Base-by-base conservation (phyloP, 2,888 invertebrate genomes). In the Dasypogon diadema region DNA sequence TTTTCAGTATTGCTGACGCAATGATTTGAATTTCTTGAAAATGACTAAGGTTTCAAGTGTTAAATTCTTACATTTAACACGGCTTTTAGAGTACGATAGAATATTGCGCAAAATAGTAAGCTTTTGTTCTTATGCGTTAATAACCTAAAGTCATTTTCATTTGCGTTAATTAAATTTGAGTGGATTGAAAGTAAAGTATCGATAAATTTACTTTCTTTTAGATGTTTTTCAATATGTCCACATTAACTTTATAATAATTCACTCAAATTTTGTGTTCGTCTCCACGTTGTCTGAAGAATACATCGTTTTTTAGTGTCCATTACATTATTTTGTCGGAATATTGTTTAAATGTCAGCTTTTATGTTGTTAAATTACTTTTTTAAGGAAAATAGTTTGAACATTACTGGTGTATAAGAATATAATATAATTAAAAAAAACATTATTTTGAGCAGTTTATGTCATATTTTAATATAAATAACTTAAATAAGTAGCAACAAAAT, bases 41-140 rank as follows among this genome's bases (percentile, higher is more conserved):
- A 78, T 76, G 78, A 78, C 76, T 78, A 76, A 16, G 42, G 10
- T 65, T 14, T 21, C 30, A 58, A 51, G 48, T 46, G 37, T 51
- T 51, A 21, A 46, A 65, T 46, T 14, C 30, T 24, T 24, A 12
- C 14, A 34, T 10, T 26, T 48, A 22, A 51, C 51, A 46, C 70
- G 51, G 30, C 51, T 70, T 70, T 54, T 51, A 26, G 70, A 54
- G 3, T 14, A 30, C 42, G 5, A 34, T 70, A 54, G 51, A 34
- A 22, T 21, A 46, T 48, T 65, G 8, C 22, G 24, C 42, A 60
- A 37, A 60, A 12, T 60, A 60, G 34, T 34, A 37, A 60, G 60
- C 37, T 60, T 34, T 37, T 16, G 65, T 37, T 65, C 14, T 65
- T 8, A 65, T 65, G 22, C 65, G 24, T 46, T 30, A 30, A 5